Conservation (phyloP, 2,888 invertebrate species). For the Drosophila mimetica region DNA sequence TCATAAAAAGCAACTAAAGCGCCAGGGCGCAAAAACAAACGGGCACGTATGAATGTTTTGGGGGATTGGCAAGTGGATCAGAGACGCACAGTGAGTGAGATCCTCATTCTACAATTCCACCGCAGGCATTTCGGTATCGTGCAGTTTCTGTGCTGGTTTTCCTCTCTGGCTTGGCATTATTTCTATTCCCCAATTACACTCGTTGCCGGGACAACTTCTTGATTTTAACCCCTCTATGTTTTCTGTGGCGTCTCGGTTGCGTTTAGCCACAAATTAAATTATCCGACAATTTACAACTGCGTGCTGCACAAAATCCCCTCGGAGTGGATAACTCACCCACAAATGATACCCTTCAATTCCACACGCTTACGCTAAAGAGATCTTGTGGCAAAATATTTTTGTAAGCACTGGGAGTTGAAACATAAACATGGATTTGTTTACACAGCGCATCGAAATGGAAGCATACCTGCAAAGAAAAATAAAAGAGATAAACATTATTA, state of each 20-base stretch:
- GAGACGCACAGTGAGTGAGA: too few species aligned
- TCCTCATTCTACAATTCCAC: constrained; percentile 4
- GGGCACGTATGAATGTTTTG: constrained; percentile 23
- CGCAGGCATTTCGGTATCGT: constrained; percentile 39
- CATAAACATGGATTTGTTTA: not conserved
- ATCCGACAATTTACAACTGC: constrained; percentile 74
- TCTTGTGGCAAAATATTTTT: constrained; percentile 11
- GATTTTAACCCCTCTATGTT: constrained; percentile 24
- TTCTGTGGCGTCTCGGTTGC: constrained; percentile 59
- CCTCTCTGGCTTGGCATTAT: constrained; percentile 44
- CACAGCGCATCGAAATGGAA: not conserved
- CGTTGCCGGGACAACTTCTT: constrained; percentile 58
- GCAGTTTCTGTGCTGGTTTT: constrained; percentile 24
- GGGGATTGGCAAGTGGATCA: constrained; percentile 72
- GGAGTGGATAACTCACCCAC: constrained; percentile 8
- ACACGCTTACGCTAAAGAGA: not conserved
- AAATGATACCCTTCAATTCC: constrained; percentile 18
- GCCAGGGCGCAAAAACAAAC: constrained; percentile 58
- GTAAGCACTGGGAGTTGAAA: not conserved
- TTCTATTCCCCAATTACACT: constrained; percentile 67
- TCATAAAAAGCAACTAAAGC: constrained; percentile 59
- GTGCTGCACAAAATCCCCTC: constrained; percentile 20
- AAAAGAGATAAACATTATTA: not conserved
- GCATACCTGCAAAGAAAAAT: constrained; percentile 52
- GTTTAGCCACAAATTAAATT: constrained; percentile 80